These are phyloP conservation scores for Cyclopterus lumpus DNA, from an alignment of 2,797 vertebrate species.

Conservation along the genomic window DNA sequence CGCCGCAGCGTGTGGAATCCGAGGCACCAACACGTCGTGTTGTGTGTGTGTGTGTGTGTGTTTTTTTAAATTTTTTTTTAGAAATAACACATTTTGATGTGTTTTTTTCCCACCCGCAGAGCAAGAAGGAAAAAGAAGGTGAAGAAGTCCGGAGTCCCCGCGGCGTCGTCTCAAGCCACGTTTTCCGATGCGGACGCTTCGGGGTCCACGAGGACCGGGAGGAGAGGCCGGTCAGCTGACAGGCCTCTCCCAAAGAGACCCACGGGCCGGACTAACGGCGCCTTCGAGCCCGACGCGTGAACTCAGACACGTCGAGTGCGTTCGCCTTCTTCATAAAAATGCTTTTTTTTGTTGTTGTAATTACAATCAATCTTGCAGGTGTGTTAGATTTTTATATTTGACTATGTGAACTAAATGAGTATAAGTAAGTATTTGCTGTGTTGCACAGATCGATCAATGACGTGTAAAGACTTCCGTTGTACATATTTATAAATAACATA, in stretches of 20 bases:
- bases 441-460: not conserved
- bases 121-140: slow-evolving; percentile 84
- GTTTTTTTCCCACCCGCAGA: slow-evolving; percentile 55
- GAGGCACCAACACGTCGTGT: too few species aligned
- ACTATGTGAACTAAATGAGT: not conserved
- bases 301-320: not conserved
- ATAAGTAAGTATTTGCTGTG: slow-evolving; percentile 1
- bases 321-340: slow-evolving; percentile 2
- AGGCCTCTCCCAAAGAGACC: slow-evolving; percentile 80
- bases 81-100: not conserved
- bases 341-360: slow-evolving; percentile 21
- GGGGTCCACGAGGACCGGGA: slow-evolving; percentile 60
- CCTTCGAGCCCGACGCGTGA: slow-evolving; percentile 81
- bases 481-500: slow-evolving; percentile 9
- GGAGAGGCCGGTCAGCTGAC: slow-evolving; percentile 65
- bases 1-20: too few species aligned
- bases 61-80: not conserved
- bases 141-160: slow-evolving; percentile 70
- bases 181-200: slow-evolving; percentile 62
- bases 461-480: slow-evolving; percentile 5
- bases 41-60: too few species aligned
- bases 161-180: slow-evolving; percentile 51
- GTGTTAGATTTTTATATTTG: slow-evolving; percentile 13
- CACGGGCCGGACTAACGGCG: slow-evolving; percentile 77
- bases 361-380: not conserved